Evolutionary conservation across 2,797 vertebrate genomes (phyloP).

Genomic region (Erpetoichthys calabaricus): DNA sequence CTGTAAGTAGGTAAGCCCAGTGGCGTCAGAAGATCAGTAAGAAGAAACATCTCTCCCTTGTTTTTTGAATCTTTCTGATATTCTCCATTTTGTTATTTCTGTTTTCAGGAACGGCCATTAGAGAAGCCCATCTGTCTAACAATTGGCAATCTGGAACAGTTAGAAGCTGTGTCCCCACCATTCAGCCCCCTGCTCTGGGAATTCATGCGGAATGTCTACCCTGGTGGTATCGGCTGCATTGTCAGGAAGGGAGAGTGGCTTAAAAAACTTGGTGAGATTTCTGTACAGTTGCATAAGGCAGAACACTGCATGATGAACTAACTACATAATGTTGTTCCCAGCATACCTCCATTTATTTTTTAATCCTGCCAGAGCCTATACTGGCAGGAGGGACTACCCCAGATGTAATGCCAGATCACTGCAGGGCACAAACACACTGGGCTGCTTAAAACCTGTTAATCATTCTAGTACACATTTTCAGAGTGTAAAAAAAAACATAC

Average conservation of each 20-base stretch:
- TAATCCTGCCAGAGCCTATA: too few species aligned
- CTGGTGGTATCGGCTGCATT: constrained; percentile 20
- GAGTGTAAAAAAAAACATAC: too few species aligned
- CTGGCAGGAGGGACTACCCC: too few species aligned
- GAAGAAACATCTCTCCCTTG: too few species aligned
- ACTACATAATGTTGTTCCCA: neutral
- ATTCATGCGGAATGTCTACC: constrained; percentile 20
- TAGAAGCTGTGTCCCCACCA: constrained; percentile 15
- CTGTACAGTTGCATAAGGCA: neutral
- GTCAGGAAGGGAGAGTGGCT: constrained; percentile 22
- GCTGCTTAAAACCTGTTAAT: too few species aligned
- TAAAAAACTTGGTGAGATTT: constrained; percentile 14
- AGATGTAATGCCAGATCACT: too few species aligned
- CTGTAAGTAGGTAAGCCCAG: too few species aligned
- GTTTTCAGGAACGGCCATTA: constrained; percentile 15
- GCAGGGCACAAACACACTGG: too few species aligned
- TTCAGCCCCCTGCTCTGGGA: constrained; percentile 23
- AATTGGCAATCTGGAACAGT: constrained; percentile 18
- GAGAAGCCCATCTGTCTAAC: constrained; percentile 22
- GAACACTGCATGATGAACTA: constrained; percentile 1
- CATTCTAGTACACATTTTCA: too few species aligned
- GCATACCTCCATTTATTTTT: neutral
- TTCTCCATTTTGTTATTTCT: neutral
- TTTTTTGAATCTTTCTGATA: too few species aligned
- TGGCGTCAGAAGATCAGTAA: too few species aligned